Conservation (phyloP, 37 sponge, comb jelly and placozoan species). For the Hormiphora californensis region DNA sequence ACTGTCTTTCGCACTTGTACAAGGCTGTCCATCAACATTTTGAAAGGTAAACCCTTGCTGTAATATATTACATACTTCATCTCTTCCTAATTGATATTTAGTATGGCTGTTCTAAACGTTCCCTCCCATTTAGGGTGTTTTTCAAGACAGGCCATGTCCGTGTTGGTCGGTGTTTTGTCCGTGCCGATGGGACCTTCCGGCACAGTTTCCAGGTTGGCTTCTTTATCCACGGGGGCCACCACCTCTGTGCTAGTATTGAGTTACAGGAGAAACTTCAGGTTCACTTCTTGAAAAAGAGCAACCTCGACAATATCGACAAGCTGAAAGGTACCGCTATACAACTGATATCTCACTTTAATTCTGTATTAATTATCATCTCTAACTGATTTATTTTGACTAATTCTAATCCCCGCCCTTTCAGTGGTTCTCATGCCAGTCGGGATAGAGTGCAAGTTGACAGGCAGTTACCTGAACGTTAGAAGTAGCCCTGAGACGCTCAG, state of each 20-base stretch:
- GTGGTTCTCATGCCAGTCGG: constrained; percentile 32
- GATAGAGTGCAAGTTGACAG: constrained; percentile 14
- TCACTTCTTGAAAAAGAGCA: constrained; percentile 21
- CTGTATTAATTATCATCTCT: neutral
- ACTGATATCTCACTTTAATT: neutral
- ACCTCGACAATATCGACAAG: constrained; percentile 5
- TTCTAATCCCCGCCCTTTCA: neutral
- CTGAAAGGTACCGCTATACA: neutral
- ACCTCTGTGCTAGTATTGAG: constrained; percentile 10
- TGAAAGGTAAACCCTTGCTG: neutral
- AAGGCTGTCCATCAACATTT: constrained; percentile 38
- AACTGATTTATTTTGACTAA: neutral
- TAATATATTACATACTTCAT: neutral
- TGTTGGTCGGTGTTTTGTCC: neutral
- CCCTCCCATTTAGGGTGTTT: no score
- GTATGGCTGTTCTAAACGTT: neutral
- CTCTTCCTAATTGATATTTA: neutral
- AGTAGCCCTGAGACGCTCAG: neutral
- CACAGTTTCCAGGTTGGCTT: neutral
- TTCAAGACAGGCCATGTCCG: constrained; percentile 16
- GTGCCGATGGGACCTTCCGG: constrained; percentile 8
- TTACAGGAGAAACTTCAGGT: neutral
- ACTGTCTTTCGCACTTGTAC: constrained; percentile 10
- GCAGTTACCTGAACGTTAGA: neutral
- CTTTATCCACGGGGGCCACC: constrained; percentile 18